A percentile compares a stretch with the other conserved stretches of the same genome.
These are phyloP conservation scores for Drosophila sordidapex DNA, from an alignment of 2,888 invertebrate genomes.

Conservation along the genomic window DNA sequence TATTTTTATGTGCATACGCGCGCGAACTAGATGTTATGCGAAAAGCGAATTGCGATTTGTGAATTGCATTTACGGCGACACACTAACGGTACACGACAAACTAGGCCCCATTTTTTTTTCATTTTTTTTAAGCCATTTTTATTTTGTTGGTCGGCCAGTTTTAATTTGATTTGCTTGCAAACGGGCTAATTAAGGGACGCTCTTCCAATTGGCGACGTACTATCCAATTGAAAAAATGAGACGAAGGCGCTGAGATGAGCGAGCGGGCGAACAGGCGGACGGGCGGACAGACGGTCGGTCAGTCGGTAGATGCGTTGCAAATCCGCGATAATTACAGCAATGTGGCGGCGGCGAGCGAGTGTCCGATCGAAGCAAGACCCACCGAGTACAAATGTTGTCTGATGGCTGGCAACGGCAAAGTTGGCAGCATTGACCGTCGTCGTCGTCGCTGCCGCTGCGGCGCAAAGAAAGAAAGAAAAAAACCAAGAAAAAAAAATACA, in stretches of 20 bases:
- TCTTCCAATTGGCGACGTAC: conserved; percentile 41
- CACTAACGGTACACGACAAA: conserved; percentile 42
- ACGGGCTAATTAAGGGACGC: conserved; percentile 34
- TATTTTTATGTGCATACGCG: conserved; percentile 43
- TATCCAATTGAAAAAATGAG: conserved; percentile 39
- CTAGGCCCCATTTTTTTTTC: conserved; percentile 46
- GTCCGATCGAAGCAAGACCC: conserved; percentile 80
- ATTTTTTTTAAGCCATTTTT: conserved; percentile 44
- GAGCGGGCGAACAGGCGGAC: background rate
- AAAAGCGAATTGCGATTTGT: conserved; percentile 34
- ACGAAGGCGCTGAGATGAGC: background rate
- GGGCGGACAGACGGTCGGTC: background rate
- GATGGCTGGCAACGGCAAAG: conserved; percentile 79
- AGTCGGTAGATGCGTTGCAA: conserved; percentile 15
- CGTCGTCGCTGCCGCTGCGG: conserved; percentile 68
- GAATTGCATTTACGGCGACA: conserved; percentile 50
- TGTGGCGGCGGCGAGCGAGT: conserved; percentile 65
- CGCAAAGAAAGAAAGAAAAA: conserved; percentile 61
- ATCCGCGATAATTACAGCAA: conserved; percentile 63
- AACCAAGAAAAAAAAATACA: conserved; percentile 49
- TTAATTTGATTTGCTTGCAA: conserved; percentile 44
- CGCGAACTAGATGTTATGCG: conserved; percentile 60
- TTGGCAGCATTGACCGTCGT: conserved; percentile 77
- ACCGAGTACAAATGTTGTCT: conserved; percentile 82
- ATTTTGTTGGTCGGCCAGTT: conserved; percentile 29